Evolutionary conservation across 2,797 vertebrate genomes (phyloP).

Genomic region (Ctenochaetus hawaiiensis): DNA sequence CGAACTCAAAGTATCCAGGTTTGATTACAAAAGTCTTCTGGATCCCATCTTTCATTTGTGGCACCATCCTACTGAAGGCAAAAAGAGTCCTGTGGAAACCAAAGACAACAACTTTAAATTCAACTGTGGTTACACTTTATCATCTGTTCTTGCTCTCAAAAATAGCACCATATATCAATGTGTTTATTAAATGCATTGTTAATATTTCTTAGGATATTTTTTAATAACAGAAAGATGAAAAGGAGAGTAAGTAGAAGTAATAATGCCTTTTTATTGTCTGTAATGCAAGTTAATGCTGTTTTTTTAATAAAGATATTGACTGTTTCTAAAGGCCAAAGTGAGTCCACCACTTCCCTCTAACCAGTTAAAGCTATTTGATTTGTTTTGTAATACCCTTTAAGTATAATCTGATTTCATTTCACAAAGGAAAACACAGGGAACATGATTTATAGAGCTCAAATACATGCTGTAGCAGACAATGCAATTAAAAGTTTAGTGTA

Average conservation of each 20-base stretch:
- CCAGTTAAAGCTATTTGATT: too few relatives aligned
- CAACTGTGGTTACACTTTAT: neutral
- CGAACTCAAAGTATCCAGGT: constrained; percentile 88
- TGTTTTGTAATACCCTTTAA: too few relatives aligned
- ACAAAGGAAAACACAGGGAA: too few relatives aligned
- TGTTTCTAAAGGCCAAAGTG: too few relatives aligned
- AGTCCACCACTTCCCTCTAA: too few relatives aligned
- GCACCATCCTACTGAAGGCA: constrained; percentile 77
- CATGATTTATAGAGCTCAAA: too few relatives aligned
- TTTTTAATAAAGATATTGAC: too few relatives aligned
- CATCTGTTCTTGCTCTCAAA: neutral
- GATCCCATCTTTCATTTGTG: constrained; percentile 74
- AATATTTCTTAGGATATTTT: neutral
- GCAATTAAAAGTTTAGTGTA: neutral
- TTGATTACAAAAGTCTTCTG: constrained; percentile 87
- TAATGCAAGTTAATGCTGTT: too few relatives aligned
- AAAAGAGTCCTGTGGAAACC: constrained; percentile 88
- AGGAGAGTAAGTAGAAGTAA: neutral
- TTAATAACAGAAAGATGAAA: neutral
- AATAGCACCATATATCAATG: neutral
- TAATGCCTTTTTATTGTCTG: too few relatives aligned
- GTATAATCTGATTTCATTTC: too few relatives aligned
- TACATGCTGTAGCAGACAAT: neutral
- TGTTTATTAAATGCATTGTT: too few relatives aligned
- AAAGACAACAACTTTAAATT: neutral